Percentiles rank a stretch among this genome's conserved stretches.
Conservation (phyloP, 2,797 vertebrate genomes). For the Sebastes elongatus region DNA sequence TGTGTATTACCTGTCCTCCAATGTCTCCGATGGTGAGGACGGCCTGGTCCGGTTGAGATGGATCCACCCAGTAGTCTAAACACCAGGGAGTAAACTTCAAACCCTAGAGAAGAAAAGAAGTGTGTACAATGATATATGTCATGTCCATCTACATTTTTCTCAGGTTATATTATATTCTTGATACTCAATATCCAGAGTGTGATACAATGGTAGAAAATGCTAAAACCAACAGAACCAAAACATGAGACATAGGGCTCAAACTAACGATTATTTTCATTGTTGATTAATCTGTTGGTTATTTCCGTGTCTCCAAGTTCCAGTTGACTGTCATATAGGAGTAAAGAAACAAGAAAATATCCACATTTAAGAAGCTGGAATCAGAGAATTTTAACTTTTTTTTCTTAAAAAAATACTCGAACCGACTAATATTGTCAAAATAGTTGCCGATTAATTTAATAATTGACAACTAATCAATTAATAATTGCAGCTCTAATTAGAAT, state of each 20-base stretch:
- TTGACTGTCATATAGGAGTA: too few species aligned
- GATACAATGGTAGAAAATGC: neutral
- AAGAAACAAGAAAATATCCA: too few species aligned
- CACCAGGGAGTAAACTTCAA: constrained; percentile 79
- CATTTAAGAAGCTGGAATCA: too few species aligned
- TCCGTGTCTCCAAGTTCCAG: too few species aligned
- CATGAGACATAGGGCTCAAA: neutral
- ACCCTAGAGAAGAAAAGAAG: constrained; percentile 62
- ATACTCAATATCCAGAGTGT: neutral
- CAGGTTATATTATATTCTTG: neutral
- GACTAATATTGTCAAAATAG: too few species aligned
- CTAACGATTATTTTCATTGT: too few species aligned
- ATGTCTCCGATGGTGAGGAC: constrained; percentile 84
- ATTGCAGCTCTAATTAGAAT: neutral
- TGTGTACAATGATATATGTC: neutral
- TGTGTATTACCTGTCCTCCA: constrained; percentile 82
- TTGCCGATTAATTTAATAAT: too few species aligned
- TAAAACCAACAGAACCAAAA: neutral
- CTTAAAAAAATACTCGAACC: too few species aligned
- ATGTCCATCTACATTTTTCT: neutral
- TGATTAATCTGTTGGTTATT: too few species aligned
- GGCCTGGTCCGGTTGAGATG: constrained; percentile 76
- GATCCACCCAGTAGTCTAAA: constrained; percentile 85
- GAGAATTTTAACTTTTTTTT: too few species aligned
- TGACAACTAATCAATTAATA: too few species aligned